Base-by-base conservation (phyloP, 2,888 invertebrate species). In the Dicyrtoma fusca region DNA sequence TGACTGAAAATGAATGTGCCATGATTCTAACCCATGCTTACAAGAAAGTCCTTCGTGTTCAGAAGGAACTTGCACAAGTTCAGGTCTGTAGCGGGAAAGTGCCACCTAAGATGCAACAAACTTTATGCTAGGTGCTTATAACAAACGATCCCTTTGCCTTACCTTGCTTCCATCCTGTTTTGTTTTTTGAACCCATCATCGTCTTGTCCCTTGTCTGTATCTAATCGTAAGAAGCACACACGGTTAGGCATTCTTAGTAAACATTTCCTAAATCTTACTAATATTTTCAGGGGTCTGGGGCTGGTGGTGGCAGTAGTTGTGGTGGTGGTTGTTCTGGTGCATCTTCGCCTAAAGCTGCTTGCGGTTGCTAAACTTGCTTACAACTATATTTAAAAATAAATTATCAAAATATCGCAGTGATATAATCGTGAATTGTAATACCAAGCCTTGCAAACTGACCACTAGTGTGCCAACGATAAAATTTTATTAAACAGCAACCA, bases 11-110 rank as follows among this genome's bases (percentile, higher is more conserved):
- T 69, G 80, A 80, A 61, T 74, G 74, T 26, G 74, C 72, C 57
- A 79, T 80, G 80, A 57, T 79, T 68, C 57, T 79, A 23, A 76
- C 78, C 62, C 79, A 79, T 34, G 79, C 80, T n/a, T 80, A 80
- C 77, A 79, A 79, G 61, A 79, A 79, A 70, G 77, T 80, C 45
- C 74, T 79, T 34, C 79, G 79, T 14, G 59, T 76, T 25, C 80
- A 80, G 53, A 80, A 79, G 73, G 80, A 80, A 55, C 72, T 79
- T 75, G 75, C 73, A 45, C 70, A 75, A 72, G 73, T 69, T 69
- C 75, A 72, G 70, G 76, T 76, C 42, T 74, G 73, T 71, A 74
- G 59, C 45, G 72, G 72, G 69, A 71, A 74, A 73, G 74, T 76
- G 59, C 74, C 76, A 62, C 53, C 73, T 47, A 71, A 73, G 62